Evolutionary conservation across 2,797 vertebrate genomes (phyloP).

Genomic region (Bovichtus diacanthus): DNA sequence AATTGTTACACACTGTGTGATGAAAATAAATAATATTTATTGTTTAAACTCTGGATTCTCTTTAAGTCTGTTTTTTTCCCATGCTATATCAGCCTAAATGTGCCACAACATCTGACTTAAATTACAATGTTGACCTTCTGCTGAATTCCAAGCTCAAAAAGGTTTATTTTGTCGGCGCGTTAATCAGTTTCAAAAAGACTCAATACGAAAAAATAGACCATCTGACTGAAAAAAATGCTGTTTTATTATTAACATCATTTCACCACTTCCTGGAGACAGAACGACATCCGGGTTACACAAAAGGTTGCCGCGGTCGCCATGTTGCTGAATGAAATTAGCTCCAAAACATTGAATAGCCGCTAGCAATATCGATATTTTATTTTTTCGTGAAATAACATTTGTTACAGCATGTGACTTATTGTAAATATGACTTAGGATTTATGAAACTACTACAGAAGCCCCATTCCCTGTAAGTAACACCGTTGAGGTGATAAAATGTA

Average conservation of each 20-base stretch:
- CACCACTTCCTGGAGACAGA: conserved; percentile 37
- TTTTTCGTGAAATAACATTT: conserved; percentile 44
- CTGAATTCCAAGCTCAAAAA: neutral
- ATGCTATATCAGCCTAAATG: neutral
- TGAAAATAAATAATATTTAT: conserved; percentile 69
- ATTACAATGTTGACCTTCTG: neutral
- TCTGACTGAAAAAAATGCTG: neutral
- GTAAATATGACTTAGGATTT: conserved; percentile 72
- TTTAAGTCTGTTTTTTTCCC: neutral
- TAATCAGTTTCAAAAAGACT: neutral
- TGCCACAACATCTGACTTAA: neutral
- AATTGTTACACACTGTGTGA: conserved; percentile 56
- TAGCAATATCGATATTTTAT: conserved; percentile 71
- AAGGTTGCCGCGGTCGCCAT: conserved; percentile 80
- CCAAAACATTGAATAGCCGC: conserved; percentile 77
- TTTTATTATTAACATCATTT: neutral
- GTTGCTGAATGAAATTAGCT: conserved; percentile 84
- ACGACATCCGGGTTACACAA: conserved; percentile 80
- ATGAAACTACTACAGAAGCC: conserved; percentile 59
- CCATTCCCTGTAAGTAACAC: conserved; percentile 77
- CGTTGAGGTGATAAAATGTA: conserved; percentile 36
- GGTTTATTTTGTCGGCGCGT: too few relatives aligned
- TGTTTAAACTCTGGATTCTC: conserved; percentile 20
- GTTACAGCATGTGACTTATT: conserved; percentile 47
- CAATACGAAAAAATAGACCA: neutral